Percentiles rank a stretch among this genome's conserved stretches.
phyloP scores from a whole-genome alignment of 2,888 invertebrate genomes.

The Cistogaster globosa region DNA sequence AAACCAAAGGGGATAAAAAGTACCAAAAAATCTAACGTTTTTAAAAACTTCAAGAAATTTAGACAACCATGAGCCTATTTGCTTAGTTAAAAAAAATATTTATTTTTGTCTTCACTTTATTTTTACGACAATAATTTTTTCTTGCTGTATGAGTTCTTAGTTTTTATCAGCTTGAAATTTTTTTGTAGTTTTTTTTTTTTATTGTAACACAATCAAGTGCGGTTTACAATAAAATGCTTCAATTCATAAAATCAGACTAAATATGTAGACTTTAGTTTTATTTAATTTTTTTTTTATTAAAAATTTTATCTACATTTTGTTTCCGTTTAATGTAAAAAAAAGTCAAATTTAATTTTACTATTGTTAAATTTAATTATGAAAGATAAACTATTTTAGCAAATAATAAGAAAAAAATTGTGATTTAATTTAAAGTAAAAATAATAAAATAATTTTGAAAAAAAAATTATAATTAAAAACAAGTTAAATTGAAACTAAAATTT shows the following conservation, averaged over 20 bases:
- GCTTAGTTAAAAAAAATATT: no score
- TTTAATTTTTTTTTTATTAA: background rate
- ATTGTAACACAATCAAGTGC: constrained; percentile 56
- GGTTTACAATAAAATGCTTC: constrained; percentile 31
- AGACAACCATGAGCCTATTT: no score
- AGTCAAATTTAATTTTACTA: constrained; percentile 17
- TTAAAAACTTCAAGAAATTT: no score
- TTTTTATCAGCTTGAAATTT: constrained; percentile 33
- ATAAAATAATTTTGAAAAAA: no score
- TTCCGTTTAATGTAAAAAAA: constrained; percentile 44
- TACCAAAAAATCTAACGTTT: no score
- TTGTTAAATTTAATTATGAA: constrained; percentile 20
- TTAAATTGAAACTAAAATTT: no score
- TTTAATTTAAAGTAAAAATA: background rate
- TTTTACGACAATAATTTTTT: background rate
- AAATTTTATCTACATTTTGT: constrained; percentile 45
- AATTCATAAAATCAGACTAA: constrained; percentile 20
- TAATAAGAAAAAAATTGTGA: background rate
- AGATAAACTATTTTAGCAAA: constrained; percentile 4
- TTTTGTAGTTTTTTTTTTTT: constrained; percentile 5
- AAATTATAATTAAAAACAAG: no score
- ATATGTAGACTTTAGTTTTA: constrained; percentile 9
- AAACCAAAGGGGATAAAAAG: no score
- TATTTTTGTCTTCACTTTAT: no score
- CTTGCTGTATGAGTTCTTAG: constrained; percentile 10